Conservation (phyloP, 2,888 invertebrate species). For the Tetanocera ferruginea region DNA sequence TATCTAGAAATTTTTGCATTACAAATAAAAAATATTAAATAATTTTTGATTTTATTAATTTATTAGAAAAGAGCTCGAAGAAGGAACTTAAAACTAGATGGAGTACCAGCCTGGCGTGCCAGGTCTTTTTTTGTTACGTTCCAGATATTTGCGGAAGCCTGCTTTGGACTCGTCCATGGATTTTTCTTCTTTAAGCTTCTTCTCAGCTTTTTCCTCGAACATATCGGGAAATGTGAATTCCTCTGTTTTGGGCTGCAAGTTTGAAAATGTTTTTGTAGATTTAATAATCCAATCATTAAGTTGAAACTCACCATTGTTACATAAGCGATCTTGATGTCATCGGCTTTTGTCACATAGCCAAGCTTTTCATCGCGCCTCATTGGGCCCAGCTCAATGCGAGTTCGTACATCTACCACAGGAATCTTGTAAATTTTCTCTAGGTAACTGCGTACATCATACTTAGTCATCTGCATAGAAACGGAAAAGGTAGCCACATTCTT, state of each 20-base stretch:
- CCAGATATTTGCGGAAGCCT: conserved; percentile 74
- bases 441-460: conserved; percentile 90
- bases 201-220: conserved; percentile 72
- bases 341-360: conserved; percentile 83
- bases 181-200: conserved; percentile 75
- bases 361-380: conserved; percentile 74
- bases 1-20: too few species aligned
- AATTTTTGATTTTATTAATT: background rate
- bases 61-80: background rate
- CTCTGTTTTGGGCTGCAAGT: conserved; percentile 78
- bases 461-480: conserved; percentile 95
- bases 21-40: too few species aligned
- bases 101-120: conserved; percentile 86
- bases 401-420: conserved; percentile 82
- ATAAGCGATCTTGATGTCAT: conserved; percentile 86
- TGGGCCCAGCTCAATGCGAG: conserved; percentile 80
- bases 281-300: background rate
- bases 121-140: conserved; percentile 77
- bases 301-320: conserved; percentile 78
- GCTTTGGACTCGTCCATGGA: conserved; percentile 76
- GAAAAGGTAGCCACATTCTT: conserved; percentile 88
- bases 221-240: conserved; percentile 85
- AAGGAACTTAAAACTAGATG: conserved; percentile 70
- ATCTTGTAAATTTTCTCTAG: conserved; percentile 95
- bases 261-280: conserved; percentile 6